Percentiles rank a stretch among this genome's conserved stretches.
phyloP scores from a whole-genome alignment of 2,888 invertebrate genomes.

The Andrena praecox region DNA sequence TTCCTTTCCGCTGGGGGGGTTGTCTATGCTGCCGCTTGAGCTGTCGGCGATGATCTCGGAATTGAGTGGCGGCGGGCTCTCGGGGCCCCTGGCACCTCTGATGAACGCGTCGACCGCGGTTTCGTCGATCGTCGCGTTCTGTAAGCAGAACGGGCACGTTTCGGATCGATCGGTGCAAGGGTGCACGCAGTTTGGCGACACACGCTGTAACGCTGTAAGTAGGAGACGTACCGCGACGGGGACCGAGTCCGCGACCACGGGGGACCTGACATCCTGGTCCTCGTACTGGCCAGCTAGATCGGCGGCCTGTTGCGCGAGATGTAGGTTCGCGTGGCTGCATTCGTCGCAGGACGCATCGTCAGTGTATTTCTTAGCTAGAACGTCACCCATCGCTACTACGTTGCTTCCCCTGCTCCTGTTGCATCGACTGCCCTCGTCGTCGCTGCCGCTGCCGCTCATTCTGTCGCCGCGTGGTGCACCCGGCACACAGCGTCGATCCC shows the following conservation, averaged over 20 bases:
- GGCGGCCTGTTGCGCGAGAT: slow-evolving; percentile 48
- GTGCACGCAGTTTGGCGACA: neutral
- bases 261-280: slow-evolving; percentile 63
- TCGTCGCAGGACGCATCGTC: slow-evolving; percentile 55
- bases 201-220: neutral
- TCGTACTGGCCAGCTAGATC: slow-evolving; percentile 62
- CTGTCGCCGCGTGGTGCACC: slow-evolving; percentile 47
- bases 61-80: slow-evolving; percentile 19
- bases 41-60: slow-evolving; percentile 29
- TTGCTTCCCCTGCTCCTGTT: slow-evolving; percentile 76
- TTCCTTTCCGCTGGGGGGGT: slow-evolving; percentile 63
- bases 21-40: slow-evolving; percentile 29
- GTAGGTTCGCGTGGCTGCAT: slow-evolving; percentile 34
- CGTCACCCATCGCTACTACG: slow-evolving; percentile 82
- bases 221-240: slow-evolving; percentile 62
- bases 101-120: slow-evolving; percentile 46
- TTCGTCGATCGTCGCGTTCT: slow-evolving; percentile 55
- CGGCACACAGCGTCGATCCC: slow-evolving; percentile 34
- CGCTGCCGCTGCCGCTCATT: slow-evolving; percentile 74
- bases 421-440: slow-evolving; percentile 74
- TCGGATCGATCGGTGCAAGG: neutral
- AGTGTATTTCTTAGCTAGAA: slow-evolving; percentile 78
- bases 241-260: slow-evolving; percentile 55
- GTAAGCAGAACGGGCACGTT: slow-evolving; percentile 34
- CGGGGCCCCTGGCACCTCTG: slow-evolving; percentile 49